Base-by-base conservation (phyloP, 1,140 invertebrate species). In the Batillaria attramentaria region DNA sequence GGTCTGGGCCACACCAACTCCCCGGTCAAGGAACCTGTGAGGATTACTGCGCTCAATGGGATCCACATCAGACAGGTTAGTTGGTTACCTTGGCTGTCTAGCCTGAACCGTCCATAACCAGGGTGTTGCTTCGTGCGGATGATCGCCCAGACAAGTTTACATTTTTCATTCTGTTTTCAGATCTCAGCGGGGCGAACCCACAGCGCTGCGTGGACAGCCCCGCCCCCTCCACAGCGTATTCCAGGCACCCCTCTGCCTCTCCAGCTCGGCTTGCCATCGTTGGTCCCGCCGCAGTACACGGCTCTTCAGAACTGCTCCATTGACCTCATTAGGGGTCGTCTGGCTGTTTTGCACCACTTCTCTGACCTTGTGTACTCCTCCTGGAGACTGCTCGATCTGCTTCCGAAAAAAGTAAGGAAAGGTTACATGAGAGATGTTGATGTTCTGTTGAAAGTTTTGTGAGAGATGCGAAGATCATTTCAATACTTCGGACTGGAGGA, bases 151-250 rank as follows among this genome's bases (percentile, higher is more conserved):
- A 10, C 28, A 50, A n/a, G 6, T 20, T 46, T n/a, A n/a, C n/a
- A n/a, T n/a, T n/a, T n/a, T n/a, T n/a, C n/a, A n/a, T n/a, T 68
- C 41, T 33, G 5, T 68, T 0, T 79, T 54, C 82, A 92, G 92
- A 93, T 93, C 69, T 93, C 93, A 31, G 93, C 93, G 39, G 94
- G 94, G 65, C 87, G 93, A 76, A 93, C 92, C 42, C 94, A 95
- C 88, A 93, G 93, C 86, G 92, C 93, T 33, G 94, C 93, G 3
- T 94, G 94, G 94, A 94, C 94, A 33, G 91, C 93, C 2, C 91
- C 92, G 0, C 90, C 92, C 6, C 85, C 93, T 39, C 91, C 91
- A 5, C 86, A 85, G 39, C 86, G 92, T 77, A 85, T 90, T 31
- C 92, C 92, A 16, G 93, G 93, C 6, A 87, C 90, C 8, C 91